phyloP scores from a whole-genome alignment of 1,140 invertebrate species.

The Saccostrea cuccullata region DNA sequence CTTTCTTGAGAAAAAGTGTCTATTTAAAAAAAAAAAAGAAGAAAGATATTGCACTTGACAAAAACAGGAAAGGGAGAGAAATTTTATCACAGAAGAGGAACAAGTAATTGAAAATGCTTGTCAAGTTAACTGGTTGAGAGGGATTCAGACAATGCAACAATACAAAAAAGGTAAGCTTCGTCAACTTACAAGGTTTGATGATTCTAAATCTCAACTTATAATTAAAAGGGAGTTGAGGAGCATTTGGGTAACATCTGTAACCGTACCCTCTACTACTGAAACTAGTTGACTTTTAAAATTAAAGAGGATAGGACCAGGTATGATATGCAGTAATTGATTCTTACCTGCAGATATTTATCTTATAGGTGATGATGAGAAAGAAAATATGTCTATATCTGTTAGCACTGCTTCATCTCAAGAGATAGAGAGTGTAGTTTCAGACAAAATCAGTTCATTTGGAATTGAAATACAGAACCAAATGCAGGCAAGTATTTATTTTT shows the following conservation, averaged over 20 bases:
- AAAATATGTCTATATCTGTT: background rate
- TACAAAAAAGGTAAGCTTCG: background rate
- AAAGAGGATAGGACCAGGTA: too few species aligned
- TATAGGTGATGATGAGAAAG: slow-evolving; percentile 35
- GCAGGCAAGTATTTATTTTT: slow-evolving; percentile 40
- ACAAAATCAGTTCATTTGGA: slow-evolving; percentile 55
- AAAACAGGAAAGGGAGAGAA: background rate
- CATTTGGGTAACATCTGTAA: too few species aligned
- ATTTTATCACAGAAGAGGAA: background rate
- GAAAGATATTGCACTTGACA: background rate
- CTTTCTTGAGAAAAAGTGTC: too few species aligned
- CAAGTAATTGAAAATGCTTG: background rate
- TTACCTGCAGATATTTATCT: background rate
- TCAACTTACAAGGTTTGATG: too few species aligned
- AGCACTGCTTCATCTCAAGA: slow-evolving; percentile 20
- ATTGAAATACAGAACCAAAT: slow-evolving; percentile 60
- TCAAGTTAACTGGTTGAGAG: background rate
- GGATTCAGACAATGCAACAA: background rate
- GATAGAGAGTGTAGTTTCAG: slow-evolving; percentile 37
- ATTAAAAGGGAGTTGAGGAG: too few species aligned
- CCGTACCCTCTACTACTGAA: too few species aligned
- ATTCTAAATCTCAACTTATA: too few species aligned
- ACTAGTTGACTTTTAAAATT: too few species aligned
- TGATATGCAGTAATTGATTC: background rate
- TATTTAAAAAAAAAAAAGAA: background rate